Base-by-base conservation (phyloP, 1,140 invertebrate species). In the Drosophila pallidifrons region DNA sequence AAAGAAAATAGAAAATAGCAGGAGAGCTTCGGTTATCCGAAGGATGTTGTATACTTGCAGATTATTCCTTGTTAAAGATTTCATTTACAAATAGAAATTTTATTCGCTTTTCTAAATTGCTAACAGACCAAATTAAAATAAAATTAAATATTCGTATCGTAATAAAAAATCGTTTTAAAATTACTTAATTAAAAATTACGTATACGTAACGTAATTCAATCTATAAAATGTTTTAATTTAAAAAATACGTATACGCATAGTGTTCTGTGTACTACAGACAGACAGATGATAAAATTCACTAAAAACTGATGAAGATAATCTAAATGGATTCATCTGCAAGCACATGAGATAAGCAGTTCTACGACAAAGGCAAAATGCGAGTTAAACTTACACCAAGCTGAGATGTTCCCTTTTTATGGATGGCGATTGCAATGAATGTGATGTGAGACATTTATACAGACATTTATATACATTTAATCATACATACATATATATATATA, bases 371-470 rank as follows among this genome's bases (percentile, higher is more conserved):
- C 51, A 61, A 86, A 81, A 58, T 67, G 71, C 80, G 59, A 75
- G 46, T 83, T 83, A 49, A 77, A 96, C 96, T 97, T 96, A 97
- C 96, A 97, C 96, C 82, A 96, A 96, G 94, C 96, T 97, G 79
- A 98, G 95, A 94, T 98, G 97, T 93, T 98, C 97, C 96, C 97
- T 98, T 93, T 91, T 91, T 92, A 90, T 88, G 70, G 67, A 88
- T 82, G 77, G 80, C 83, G 81, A 74, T 75, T 79, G 85, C 85
- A 86, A 86, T 89, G 79, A 87, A 58, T 86, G 74, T 87, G 85
- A 87, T 72, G 75, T 88, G 78, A 80, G 79, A 75, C 57, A 74
- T 75, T 72, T 78, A 87, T 83, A 75, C 68, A 86, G 74, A 61
- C 67, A 75, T 57, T 52, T 60, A 73, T 79, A 82, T 68, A 79